Conservation (phyloP, 2,113 vertebrate species). For the Polypterus senegalus region DNA sequence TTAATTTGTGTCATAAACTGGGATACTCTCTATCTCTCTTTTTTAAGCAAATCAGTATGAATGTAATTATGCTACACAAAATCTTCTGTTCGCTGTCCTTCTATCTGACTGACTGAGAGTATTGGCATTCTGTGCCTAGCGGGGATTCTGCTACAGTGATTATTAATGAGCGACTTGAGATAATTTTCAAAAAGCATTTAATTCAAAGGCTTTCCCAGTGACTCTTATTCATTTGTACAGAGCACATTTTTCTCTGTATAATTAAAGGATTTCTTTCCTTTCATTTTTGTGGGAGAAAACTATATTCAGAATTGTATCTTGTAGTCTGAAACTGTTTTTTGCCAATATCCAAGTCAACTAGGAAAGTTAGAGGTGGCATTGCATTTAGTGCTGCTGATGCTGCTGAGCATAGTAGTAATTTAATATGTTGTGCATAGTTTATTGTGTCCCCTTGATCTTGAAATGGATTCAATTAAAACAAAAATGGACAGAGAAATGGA, state of each 20-base stretch:
- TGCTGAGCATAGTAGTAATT: too few relatives aligned
- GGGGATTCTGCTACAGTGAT: constrained; percentile 14
- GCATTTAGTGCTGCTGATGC: too few relatives aligned
- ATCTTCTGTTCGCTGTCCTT: constrained; percentile 9
- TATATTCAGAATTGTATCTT: constrained; percentile 2
- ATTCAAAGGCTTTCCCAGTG: constrained; percentile 7
- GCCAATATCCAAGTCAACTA: constrained; percentile 27
- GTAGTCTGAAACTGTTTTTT: constrained; percentile 24
- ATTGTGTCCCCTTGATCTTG: too few relatives aligned
- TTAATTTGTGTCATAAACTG: neutral
- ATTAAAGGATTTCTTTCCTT: constrained; percentile 5
- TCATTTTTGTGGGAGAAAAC: neutral
- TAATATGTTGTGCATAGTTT: too few relatives aligned
- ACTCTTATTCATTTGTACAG: constrained; percentile 18
- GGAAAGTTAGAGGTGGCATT: neutral
- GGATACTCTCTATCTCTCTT: neutral
- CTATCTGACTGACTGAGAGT: neutral
- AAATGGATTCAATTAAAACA: too few relatives aligned
- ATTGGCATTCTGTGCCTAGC: constrained; percentile 6
- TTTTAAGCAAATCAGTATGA: neutral
- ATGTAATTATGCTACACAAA: neutral
- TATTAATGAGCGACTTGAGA: constrained; percentile 24
- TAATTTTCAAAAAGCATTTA: constrained; percentile 22
- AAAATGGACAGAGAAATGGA: too few relatives aligned
- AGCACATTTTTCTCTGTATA: constrained; percentile 10